Conservation (phyloP, 2,113 vertebrate genomes). For the Chaetodon auriga region DNA sequence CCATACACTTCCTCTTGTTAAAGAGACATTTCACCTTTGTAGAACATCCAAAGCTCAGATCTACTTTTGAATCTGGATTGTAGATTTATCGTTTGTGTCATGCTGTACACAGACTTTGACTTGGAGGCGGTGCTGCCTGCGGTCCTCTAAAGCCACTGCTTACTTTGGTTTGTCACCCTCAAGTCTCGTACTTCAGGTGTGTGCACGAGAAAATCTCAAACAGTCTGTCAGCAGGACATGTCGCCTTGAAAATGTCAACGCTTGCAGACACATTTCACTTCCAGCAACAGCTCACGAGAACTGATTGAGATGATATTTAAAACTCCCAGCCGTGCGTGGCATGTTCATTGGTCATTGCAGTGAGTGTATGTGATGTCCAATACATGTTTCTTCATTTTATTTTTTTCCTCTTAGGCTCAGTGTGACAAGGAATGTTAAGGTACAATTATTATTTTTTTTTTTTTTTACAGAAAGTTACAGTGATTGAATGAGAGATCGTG, state of each 20-base stretch:
- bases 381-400: conserved; percentile 11
- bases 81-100: not conserved
- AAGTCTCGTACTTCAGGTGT: not conserved
- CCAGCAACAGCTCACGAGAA: not conserved
- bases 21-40: not conserved
- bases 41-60: not conserved
- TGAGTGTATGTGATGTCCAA: not conserved
- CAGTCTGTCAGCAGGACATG: not conserved
- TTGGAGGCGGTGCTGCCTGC: not conserved
- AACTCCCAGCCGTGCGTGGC: not conserved
- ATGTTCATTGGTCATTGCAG: not conserved
- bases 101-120: too few species aligned
- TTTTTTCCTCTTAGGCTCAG: conserved; percentile 27
- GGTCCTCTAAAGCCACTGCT: not conserved
- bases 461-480: conserved; percentile 54
- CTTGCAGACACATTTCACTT: not conserved
- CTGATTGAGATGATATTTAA: not conserved
- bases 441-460: not conserved
- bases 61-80: not conserved
- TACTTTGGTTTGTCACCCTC: not conserved
- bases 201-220: not conserved
- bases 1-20: not conserved
- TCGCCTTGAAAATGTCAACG: not conserved
- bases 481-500: conserved; percentile 33
- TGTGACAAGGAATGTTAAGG: conserved; percentile 59